phyloP scores from a whole-genome alignment of 92 coral and sea anemone species.

The Paramuricea clavata region DNA sequence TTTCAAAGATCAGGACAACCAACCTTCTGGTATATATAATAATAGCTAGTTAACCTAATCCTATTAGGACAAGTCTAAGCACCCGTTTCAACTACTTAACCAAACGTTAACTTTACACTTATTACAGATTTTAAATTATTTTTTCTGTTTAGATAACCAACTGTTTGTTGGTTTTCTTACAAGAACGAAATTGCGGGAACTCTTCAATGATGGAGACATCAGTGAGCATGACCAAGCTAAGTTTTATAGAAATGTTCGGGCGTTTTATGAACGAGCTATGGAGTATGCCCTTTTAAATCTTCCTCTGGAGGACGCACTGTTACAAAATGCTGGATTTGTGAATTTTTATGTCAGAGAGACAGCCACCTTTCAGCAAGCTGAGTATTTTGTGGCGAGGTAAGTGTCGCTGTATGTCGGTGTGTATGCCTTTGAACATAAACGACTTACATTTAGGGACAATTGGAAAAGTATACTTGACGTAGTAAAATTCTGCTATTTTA shows the following conservation, averaged over 20 bases:
- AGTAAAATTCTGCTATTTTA: not conserved
- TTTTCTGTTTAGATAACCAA: slow-evolving; percentile 58
- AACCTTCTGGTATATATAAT: too few species aligned
- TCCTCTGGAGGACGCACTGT: slow-evolving; percentile 59
- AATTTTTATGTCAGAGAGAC: slow-evolving; percentile 51
- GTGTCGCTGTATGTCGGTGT: not conserved
- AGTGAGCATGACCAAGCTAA: slow-evolving; percentile 33
- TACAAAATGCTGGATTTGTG: slow-evolving; percentile 62
- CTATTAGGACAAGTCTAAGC: too few species aligned
- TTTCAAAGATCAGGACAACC: too few species aligned
- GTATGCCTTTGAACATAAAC: not conserved
- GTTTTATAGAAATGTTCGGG: slow-evolving; percentile 59
- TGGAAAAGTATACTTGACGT: not conserved
- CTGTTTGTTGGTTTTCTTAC: slow-evolving; percentile 62
- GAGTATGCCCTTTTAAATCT: slow-evolving; percentile 68
- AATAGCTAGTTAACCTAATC: too few species aligned
- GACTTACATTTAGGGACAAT: too few species aligned
- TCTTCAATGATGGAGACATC: slow-evolving; percentile 46
- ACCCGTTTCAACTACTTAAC: too few species aligned
- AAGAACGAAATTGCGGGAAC: slow-evolving; percentile 56
- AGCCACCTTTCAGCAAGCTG: slow-evolving; percentile 51
- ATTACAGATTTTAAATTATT: too few species aligned
- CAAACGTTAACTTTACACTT: too few species aligned
- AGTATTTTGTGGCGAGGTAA: slow-evolving; percentile 49
- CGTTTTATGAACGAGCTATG: slow-evolving; percentile 47